phyloP scores from a whole-genome alignment of 1,140 invertebrate genomes.

The Melitaea cinxia region DNA sequence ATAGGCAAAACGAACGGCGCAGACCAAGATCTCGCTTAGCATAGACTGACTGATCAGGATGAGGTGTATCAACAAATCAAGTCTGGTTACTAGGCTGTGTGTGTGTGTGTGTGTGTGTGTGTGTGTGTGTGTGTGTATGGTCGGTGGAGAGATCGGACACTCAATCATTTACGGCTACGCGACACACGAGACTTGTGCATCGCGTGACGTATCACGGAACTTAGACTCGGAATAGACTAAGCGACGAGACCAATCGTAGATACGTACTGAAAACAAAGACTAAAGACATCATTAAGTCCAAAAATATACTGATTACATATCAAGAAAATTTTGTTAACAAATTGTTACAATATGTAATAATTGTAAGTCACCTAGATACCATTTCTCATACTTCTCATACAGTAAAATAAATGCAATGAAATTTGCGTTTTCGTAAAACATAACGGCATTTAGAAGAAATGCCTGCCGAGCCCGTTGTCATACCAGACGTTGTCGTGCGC shows the following conservation, averaged over 20 bases:
- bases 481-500: not conserved
- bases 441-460: too few species aligned
- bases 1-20: not conserved
- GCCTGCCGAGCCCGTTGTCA: not conserved
- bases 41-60: not conserved
- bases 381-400: too few species aligned
- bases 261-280: too few species aligned
- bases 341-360: too few species aligned
- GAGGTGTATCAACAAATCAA: not conserved
- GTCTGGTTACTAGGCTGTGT: not conserved
- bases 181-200: constrained; percentile 3
- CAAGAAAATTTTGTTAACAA: too few species aligned
- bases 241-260: not conserved
- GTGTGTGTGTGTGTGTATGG: not conserved
- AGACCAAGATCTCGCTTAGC: not conserved
- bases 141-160: not conserved
- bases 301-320: too few species aligned
- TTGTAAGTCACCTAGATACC: too few species aligned
- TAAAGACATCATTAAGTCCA: too few species aligned
- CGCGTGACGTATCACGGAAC: not conserved
- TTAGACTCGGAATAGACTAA: not conserved
- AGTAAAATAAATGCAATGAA: too few species aligned
- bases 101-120: not conserved
- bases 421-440: too few species aligned
- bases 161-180: constrained; percentile 14